phyloP scores from a whole-genome alignment of 2,797 vertebrate genomes.

The Graptemys geographica region DNA sequence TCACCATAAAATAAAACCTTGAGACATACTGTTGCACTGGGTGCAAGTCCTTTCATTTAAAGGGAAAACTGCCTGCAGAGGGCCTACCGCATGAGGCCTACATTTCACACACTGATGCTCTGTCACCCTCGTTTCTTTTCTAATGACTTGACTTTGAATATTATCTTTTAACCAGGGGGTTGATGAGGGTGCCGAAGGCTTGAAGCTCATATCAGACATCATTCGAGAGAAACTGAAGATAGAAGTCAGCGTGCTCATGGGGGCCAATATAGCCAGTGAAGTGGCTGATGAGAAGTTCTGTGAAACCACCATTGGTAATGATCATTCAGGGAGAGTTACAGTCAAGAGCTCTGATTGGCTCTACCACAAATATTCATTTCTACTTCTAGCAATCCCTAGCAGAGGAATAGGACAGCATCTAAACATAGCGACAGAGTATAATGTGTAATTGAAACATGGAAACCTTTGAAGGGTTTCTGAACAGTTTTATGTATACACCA shows the following conservation, averaged over 20 bases:
- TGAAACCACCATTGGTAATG: slow-evolving; percentile 91
- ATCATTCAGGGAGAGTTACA: neutral
- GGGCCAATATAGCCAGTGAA: slow-evolving; percentile 92
- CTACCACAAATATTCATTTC: neutral
- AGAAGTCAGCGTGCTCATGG: slow-evolving; percentile 92
- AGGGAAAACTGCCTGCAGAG: neutral
- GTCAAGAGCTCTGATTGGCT: fast-evolving
- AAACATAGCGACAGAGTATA: neutral
- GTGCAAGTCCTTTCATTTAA: neutral
- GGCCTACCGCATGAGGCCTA: neutral
- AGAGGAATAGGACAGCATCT: neutral
- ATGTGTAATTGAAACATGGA: neutral
- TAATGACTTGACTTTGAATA: neutral
- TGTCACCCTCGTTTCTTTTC: neutral
- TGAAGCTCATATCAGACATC: slow-evolving; percentile 91
- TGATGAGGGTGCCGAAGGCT: slow-evolving; percentile 86
- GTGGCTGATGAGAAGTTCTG: slow-evolving; percentile 94
- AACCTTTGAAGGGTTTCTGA: fast-evolving
- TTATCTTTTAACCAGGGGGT: slow-evolving; percentile 81
- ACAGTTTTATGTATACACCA: neutral
- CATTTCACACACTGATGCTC: neutral
- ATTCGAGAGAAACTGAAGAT: slow-evolving; percentile 90
- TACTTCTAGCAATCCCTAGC: neutral
- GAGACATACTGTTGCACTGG: neutral
- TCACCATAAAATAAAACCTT: neutral